Percentiles rank a stretch among this genome's conserved stretches.
Evolutionary conservation across 2,888 invertebrate species (phyloP).

Genomic region (Rhagonycha lutea): DNA sequence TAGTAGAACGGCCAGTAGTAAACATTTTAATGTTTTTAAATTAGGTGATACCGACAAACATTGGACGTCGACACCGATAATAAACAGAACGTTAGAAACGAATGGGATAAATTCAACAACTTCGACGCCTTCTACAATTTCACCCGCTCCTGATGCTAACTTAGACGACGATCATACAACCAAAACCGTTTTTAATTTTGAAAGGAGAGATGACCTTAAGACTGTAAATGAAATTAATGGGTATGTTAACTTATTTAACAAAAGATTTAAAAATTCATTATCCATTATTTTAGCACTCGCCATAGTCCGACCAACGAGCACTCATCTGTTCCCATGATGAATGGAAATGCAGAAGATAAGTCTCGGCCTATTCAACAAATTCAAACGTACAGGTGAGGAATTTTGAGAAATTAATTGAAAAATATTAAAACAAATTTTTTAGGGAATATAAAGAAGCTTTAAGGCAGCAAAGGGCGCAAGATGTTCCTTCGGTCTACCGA

Average conservation of each 20-base stretch:
- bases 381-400: slow-evolving; percentile 74
- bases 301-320: slow-evolving; percentile 65
- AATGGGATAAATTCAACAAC: slow-evolving; percentile 48
- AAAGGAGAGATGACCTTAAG: slow-evolving; percentile 44
- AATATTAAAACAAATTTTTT: slow-evolving; percentile 42
- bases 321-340: slow-evolving; percentile 60
- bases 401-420: not conserved
- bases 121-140: slow-evolving; percentile 65
- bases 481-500: slow-evolving; percentile 70
- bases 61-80: slow-evolving; percentile 48
- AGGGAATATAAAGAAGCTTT: slow-evolving; percentile 90
- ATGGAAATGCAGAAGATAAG: slow-evolving; percentile 65
- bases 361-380: slow-evolving; percentile 69
- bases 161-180: slow-evolving; percentile 48
- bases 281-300: slow-evolving; percentile 47
- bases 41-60: slow-evolving; percentile 49
- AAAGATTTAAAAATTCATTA: not conserved
- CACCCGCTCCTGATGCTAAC: slow-evolving; percentile 56
- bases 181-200: slow-evolving; percentile 38
- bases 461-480: slow-evolving; percentile 82
- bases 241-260: slow-evolving; percentile 13
- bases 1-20: not conserved
- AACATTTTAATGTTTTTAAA: not conserved
- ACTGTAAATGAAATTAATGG: slow-evolving; percentile 31
- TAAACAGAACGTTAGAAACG: slow-evolving; percentile 44